Evolutionary conservation across 2,113 vertebrate species (phyloP).

Genomic region (Salminus brasiliensis): DNA sequence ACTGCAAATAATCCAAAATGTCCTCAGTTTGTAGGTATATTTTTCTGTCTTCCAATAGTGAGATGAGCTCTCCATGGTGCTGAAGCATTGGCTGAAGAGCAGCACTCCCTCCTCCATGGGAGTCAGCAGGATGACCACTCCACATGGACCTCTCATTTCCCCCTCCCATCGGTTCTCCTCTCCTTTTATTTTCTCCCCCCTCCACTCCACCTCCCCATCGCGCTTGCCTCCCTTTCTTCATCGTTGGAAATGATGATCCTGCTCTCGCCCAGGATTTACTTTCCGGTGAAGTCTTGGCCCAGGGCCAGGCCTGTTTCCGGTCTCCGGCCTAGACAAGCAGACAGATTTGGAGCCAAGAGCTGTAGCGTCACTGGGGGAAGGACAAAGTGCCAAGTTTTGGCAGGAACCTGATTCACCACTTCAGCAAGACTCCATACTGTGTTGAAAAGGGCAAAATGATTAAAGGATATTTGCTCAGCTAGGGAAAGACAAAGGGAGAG

Average conservation of each 20-base stretch:
- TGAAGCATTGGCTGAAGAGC: constrained; percentile 15
- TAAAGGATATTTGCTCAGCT: constrained; percentile 33
- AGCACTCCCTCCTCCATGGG: constrained; percentile 6
- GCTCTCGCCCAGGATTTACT: neutral
- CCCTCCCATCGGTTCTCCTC: neutral
- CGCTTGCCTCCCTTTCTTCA: neutral
- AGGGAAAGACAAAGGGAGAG: neutral
- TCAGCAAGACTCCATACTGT: constrained; percentile 38
- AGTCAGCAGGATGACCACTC: constrained; percentile 24
- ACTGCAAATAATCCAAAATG: no score
- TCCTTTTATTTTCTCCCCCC: constrained; percentile 8
- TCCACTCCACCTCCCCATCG: neutral
- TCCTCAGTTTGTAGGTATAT: no score
- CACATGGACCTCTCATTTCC: neutral
- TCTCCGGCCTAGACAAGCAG: neutral
- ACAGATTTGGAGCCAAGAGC: constrained; percentile 24
- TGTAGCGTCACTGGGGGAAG: neutral
- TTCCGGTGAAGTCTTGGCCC: neutral
- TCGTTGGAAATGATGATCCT: neutral
- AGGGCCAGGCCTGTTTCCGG: neutral
- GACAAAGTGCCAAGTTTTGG: constrained; percentile 20
- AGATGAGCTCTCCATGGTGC: constrained; percentile 38
- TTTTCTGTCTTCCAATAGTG: neutral
- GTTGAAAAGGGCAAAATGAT: constrained; percentile 44
- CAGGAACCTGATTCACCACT: constrained; percentile 38